Percentiles rank a stretch among this genome's conserved stretches.
These are phyloP conservation scores for Papilio aristodemus DNA, from an alignment of 1,140 invertebrate genomes.

Conservation along the genomic window DNA sequence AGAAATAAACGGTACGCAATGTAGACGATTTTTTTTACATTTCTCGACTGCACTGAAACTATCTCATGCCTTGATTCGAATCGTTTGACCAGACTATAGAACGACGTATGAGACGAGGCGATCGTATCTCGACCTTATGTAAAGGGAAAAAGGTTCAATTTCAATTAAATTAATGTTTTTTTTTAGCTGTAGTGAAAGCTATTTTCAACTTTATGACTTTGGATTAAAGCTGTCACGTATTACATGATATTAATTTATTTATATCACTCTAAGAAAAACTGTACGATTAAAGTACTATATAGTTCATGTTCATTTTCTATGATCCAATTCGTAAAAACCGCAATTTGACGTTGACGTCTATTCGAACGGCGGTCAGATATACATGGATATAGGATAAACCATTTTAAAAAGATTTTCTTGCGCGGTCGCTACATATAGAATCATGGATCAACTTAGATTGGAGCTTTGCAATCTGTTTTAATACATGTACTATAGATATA, in stretches of 20 bases:
- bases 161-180: background rate
- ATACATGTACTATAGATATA: background rate
- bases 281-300: background rate
- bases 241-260: background rate
- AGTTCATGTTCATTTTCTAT: slow-evolving; percentile 15
- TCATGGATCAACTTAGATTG: background rate
- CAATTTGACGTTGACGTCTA: slow-evolving; percentile 13
- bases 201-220: background rate
- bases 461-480: background rate
- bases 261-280: background rate
- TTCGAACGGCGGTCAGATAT: slow-evolving; percentile 13
- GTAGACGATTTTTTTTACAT: slow-evolving; percentile 15
- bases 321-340: background rate
- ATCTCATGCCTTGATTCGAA: slow-evolving; percentile 12
- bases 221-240: background rate
- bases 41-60: slow-evolving; percentile 14
- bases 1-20: slow-evolving; percentile 3
- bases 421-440: background rate
- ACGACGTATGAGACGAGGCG: background rate
- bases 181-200: background rate
- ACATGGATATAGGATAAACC: background rate
- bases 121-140: background rate
- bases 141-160: background rate
- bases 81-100: slow-evolving; percentile 6
- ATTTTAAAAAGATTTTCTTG: background rate